A percentile compares a stretch with the other conserved stretches of the same genome.
phyloP scores from a whole-genome alignment of 92 coral and sea anemone genomes.

The Zoanthus solanderi region DNA sequence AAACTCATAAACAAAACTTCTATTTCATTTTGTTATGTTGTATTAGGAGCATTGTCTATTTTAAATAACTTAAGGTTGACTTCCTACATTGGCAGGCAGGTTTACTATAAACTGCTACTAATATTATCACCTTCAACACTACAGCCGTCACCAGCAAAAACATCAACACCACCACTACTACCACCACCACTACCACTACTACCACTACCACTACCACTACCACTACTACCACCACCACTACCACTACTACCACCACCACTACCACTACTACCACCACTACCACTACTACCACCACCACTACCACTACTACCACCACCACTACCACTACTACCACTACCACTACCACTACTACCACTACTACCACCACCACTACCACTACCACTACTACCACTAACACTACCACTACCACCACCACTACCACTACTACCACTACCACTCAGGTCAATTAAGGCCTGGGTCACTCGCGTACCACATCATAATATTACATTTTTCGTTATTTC shows the following conservation, averaged over 20 bases:
- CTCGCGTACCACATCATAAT: no score
- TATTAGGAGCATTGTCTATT: no score
- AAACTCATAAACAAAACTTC: no score
- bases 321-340: background rate
- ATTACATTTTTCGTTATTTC: no score
- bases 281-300: background rate
- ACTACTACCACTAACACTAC: background rate
- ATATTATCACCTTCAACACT: background rate
- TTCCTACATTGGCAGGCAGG: no score
- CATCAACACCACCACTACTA: background rate
- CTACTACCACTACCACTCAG: background rate
- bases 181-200: background rate
- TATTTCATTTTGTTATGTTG: no score
- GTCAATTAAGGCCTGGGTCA: no score
- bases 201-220: background rate
- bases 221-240: background rate
- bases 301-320: background rate
- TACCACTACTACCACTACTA: background rate
- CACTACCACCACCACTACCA: background rate
- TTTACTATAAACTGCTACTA: background rate
- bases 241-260: background rate
- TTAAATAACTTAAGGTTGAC: no score
- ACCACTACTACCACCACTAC: background rate
- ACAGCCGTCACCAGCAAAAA: background rate
- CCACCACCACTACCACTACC: background rate